Base-by-base conservation (phyloP, 2,888 invertebrate species). In the Lithophane ornitopus region DNA sequence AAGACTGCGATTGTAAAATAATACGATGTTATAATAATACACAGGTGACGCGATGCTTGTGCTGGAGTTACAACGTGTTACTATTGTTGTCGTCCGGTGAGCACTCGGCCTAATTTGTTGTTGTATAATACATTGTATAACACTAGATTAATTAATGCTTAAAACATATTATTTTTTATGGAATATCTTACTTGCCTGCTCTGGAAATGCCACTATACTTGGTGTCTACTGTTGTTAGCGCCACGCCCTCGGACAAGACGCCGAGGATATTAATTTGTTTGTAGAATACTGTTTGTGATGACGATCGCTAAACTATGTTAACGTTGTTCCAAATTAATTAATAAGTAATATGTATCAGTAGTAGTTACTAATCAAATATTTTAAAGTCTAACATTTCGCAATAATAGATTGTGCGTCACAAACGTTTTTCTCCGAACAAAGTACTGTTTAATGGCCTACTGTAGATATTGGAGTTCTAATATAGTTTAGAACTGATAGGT, bases 101-200 rank as follows among this genome's bases (percentile, higher is more conserved):
- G 86, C 85, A 62, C 83, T 83, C 88, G 87, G 75, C 80, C 76
- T 71, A 76, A 87, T 85, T 90, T 83, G 89, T 93, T 92, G 90
- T 93, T 93, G 92, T 93, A 92, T 91, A 91, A 90, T 93, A 90
- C 88, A 89, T 90, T 90, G 90, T 93, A 87, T 90, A 92, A 92
- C 91, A 88, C 85, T 93, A 91, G 91, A 88, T 88, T 92, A 90
- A 90, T 91, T 89, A 86, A 89, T 90, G 92, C 93, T 93, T 93
- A 89, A 89, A 90, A 87, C 86, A 89, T 91, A 89, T 89, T 89
- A 87, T 87, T 89, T 89, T 88, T 77, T 75, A 84, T 81, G 66
- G 26, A 84, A 73, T 82, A 85, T 85, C 78, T 73, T 85, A 85
- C 82, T 84, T 80, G 84, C 85, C 88, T 78, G 78, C 74, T 79